Evolutionary conservation across 2,888 invertebrate genomes (phyloP).

Genomic region (Netelia virgata): DNA sequence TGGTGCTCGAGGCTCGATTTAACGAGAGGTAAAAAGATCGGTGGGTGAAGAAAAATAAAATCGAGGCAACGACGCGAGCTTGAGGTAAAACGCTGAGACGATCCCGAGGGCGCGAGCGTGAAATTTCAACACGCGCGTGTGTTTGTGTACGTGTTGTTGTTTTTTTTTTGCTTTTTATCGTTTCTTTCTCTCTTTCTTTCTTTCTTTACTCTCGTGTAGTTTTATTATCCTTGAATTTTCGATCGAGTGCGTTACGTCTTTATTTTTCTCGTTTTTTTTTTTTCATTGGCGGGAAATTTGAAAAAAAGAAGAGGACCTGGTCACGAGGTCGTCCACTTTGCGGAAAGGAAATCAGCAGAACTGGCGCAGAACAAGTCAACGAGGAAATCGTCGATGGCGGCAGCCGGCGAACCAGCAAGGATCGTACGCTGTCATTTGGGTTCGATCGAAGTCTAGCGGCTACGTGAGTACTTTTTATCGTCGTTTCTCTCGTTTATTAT

Average conservation of each 20-base stretch:
- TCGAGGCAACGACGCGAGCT: not conserved
- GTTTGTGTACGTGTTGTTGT: not conserved
- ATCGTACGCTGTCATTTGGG: conserved; percentile 72
- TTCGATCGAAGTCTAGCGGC: conserved; percentile 72
- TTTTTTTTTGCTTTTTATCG: not conserved
- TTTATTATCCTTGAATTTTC: not conserved
- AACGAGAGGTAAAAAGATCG: not conserved
- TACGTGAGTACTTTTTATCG: conserved; percentile 64
- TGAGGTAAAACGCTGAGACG: not conserved
- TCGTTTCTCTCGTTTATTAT: not conserved
- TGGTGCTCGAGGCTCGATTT: not conserved
- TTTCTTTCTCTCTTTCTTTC: not conserved
- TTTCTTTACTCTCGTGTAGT: not conserved
- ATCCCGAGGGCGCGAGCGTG: not conserved
- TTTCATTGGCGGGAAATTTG: not conserved
- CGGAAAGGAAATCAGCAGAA: conserved; percentile 48
- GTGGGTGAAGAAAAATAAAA: not conserved
- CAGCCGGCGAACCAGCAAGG: conserved; percentile 68
- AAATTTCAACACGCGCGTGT: not conserved
- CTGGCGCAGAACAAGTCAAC: conserved; percentile 65
- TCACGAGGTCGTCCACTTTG: not conserved
- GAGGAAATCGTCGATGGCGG: conserved; percentile 70
- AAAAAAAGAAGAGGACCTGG: not conserved
- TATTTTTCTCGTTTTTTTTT: not conserved
- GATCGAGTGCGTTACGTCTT: not conserved